Evolutionary conservation across 2,888 invertebrate genomes (phyloP), one percentile per base, ranked within the genome.

Genomic region (Amphipyra berbera): DNA sequence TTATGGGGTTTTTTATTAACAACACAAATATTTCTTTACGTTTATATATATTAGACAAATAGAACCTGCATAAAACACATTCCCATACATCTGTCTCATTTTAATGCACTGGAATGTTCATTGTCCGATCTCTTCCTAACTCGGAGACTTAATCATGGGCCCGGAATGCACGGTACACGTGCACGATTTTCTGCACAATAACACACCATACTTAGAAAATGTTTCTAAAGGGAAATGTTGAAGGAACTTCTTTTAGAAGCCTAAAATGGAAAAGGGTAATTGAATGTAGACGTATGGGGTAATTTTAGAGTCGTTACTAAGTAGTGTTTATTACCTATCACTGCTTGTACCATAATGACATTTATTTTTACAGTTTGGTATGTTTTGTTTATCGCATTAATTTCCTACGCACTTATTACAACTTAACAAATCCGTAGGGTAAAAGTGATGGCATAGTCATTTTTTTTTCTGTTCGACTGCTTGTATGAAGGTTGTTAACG

Each of bases 111-210:
- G 87, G 85, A 86, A 88, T 88, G 79, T 73, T 79, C 87, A 86
- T 88, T 88, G 88, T 89, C 62, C 74, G 66, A 73, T 61, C 61
- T 58, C 68, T 73, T 77, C 87, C 86, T 78, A 82, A 86, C 68
- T 76, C 62, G 85, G 87, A 73, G 69, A 59, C 73, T 83, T 88
- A 90, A 86, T 90, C 89, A 90, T 78, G 59, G 55, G 30, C 40
- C 68, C 66, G 88, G 90, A 86, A 90, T 89, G 87, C 72, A 58
- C 60, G 57, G 68, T 71, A 84, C 86, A 84, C 84, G 83, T 85
- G 84, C 78, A 74, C 52, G 50, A 41, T 68, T 77, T 76, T 65
- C 64, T 63, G 52, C 44, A 58, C 60, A 54, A 53, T 50, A 38
- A 49, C 10, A 21, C 40, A 4, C 35, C 53, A n/a, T 41, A 56